Evolutionary conservation across 2,113 vertebrate genomes (phyloP).

Genomic region (Sylvietta virens): DNA sequence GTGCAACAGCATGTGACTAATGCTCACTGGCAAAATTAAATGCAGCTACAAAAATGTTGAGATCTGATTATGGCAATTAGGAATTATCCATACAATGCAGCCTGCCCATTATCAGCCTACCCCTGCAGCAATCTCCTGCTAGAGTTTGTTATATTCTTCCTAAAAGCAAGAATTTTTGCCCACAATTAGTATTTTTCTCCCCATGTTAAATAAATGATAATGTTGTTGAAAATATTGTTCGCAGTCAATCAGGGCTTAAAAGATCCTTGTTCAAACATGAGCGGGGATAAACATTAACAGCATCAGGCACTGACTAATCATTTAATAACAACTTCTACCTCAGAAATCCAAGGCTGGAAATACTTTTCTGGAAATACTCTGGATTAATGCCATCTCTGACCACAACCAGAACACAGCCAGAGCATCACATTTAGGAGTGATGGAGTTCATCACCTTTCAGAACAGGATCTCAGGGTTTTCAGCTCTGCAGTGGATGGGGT

Average conservation of each 20-base stretch:
- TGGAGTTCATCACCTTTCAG: neutral
- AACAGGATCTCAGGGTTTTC: neutral
- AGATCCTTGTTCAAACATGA: neutral
- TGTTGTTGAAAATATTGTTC: neutral
- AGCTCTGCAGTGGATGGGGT: neutral
- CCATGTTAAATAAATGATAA: neutral
- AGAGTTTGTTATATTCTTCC: neutral
- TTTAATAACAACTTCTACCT: neutral
- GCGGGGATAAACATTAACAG: neutral
- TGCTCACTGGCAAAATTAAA: constrained; percentile 13
- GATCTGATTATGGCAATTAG: constrained; percentile 19
- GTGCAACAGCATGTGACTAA: constrained; percentile 29
- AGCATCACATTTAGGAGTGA: neutral
- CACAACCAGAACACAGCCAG: neutral
- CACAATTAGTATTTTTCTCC: neutral
- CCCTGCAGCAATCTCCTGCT: neutral
- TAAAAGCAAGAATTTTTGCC: neutral
- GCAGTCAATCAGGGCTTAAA: neutral
- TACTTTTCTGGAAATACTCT: neutral
- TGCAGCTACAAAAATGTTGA: neutral
- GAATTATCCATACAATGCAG: neutral
- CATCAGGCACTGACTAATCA: neutral
- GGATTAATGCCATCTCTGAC: neutral
- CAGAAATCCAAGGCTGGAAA: neutral
- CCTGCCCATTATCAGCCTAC: neutral